Base-by-base conservation (phyloP, 2,113 vertebrate genomes). In the Chaenocephalus aceratus region DNA sequence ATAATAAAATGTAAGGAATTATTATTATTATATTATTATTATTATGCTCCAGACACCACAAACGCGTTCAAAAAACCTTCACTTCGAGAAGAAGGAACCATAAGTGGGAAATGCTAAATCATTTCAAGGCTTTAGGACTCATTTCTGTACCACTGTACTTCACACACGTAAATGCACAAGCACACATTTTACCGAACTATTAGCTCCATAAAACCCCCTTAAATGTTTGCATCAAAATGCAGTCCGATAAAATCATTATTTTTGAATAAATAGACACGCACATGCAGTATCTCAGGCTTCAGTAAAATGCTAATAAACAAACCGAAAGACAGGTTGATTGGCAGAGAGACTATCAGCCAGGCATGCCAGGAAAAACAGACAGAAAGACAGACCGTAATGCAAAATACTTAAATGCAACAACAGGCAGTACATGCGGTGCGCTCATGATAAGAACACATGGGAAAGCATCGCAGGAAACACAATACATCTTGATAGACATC, bases 401-500 rank as follows among this genome's bases (percentile, higher is more conserved):
- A 8, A 64, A 46, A 83, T 21, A 41, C 60, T 30, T 46, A 13
- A 66, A 72, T 1, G 10, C 54, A 59, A 12, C 21, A 45, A 52
- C 12, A 16, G 52, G 56, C 13, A 62, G 66, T 65, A 45, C 71
- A 75, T 16, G 53, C 30, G 41, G 59, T 10, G n/a, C 16, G 51
- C 68, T 70, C 72, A 41, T 7, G 7, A 7, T 7, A 23, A 53
- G 58, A 48, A 36, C 75, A 71, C 45, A 57, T 80, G 53, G 60
- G 36, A 78, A 54, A 64, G 14, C 34, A 21, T 49, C n/a, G 2
- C 66, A 73, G 52, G 67, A 72, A 77, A 54, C 46, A 44, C 14
- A 26, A 49, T 72, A 85, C 80, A 84, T 36, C 49, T 70, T 66
- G 65, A 46, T 21, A 74, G 77, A 79, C 60, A 75, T 65, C 80